phyloP scores from a whole-genome alignment of 1,140 invertebrate species.

The Plutomurus gul region DNA sequence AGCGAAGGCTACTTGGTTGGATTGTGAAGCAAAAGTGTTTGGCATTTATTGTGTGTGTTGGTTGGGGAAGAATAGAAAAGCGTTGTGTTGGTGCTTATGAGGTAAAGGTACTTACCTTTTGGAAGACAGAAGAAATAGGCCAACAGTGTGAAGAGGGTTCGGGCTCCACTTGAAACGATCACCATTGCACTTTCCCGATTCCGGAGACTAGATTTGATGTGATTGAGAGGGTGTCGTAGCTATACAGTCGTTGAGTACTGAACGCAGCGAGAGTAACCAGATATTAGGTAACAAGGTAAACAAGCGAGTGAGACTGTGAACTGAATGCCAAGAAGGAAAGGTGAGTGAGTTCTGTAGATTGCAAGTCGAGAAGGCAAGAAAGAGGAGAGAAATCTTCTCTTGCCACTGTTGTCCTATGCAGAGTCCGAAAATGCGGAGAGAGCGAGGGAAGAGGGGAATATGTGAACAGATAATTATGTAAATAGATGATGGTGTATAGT shows the following conservation, averaged over 20 bases:
- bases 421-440: no score
- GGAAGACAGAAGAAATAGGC: conserved; percentile 55
- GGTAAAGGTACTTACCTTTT: conserved; percentile 51
- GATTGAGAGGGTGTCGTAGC: conserved; percentile 13
- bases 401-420: no score
- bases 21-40: background rate
- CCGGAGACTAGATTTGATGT: background rate
- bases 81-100: no score
- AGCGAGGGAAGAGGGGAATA: background rate
- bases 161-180: conserved; percentile 47
- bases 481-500: no score
- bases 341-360: no score
- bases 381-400: no score
- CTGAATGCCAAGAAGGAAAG: conserved; percentile 9
- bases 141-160: conserved; percentile 52
- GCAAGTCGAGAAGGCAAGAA: no score
- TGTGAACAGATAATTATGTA: no score
- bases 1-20: no score
- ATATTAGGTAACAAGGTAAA: conserved; percentile 13
- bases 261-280: background rate
- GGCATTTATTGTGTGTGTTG: background rate
- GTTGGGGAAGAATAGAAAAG: background rate
- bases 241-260: background rate
- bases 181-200: conserved; percentile 53
- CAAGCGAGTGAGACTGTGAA: conserved; percentile 4